Evolutionary conservation across 2,888 invertebrate species (phyloP).

Genomic region (Cylloceria caligata): DNA sequence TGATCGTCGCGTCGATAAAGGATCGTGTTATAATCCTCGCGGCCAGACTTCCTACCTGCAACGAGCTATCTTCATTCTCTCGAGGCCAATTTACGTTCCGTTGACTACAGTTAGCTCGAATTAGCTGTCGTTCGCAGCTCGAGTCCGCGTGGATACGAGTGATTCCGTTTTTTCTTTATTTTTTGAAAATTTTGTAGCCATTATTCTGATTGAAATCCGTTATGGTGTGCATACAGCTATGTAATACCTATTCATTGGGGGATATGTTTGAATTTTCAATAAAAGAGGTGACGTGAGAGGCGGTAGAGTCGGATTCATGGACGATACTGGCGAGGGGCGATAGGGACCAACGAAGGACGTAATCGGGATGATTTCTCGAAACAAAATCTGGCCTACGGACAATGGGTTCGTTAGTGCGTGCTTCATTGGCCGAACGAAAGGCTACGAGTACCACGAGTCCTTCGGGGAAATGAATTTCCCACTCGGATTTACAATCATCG

Average conservation of each 20-base stretch:
- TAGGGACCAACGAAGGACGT: slow-evolving; percentile 66
- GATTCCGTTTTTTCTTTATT: neutral
- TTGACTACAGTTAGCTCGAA: neutral
- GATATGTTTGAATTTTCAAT: slow-evolving; percentile 43
- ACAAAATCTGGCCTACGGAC: slow-evolving; percentile 71
- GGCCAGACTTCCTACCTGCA: slow-evolving; percentile 31
- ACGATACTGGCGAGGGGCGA: slow-evolving; percentile 68
- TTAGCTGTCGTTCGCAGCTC: neutral
- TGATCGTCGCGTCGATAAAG: slow-evolving; percentile 60
- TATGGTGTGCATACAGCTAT: slow-evolving; percentile 1
- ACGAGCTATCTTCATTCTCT: slow-evolving; percentile 38
- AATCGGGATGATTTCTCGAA: slow-evolving; percentile 72
- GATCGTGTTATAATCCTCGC: slow-evolving; percentile 66
- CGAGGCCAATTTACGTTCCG: slow-evolving; percentile 38
- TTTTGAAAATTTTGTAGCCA: slow-evolving; percentile 8
- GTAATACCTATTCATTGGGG: slow-evolving; percentile 39
- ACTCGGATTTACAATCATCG: slow-evolving; percentile 73
- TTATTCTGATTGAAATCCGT: slow-evolving; percentile 36
- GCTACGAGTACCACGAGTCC: slow-evolving; percentile 22
- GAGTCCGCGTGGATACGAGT: neutral
- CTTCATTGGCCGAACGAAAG: slow-evolving; percentile 70
- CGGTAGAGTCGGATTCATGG: slow-evolving; percentile 34
- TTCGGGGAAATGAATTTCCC: slow-evolving; percentile 74
- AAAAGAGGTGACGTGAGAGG: slow-evolving; percentile 29
- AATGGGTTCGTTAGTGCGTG: slow-evolving; percentile 77